Evolutionary conservation across 2,797 vertebrate genomes (phyloP), one percentile per base, ranked within the genome.

Genomic region (Gymnothorax javanicus): DNA sequence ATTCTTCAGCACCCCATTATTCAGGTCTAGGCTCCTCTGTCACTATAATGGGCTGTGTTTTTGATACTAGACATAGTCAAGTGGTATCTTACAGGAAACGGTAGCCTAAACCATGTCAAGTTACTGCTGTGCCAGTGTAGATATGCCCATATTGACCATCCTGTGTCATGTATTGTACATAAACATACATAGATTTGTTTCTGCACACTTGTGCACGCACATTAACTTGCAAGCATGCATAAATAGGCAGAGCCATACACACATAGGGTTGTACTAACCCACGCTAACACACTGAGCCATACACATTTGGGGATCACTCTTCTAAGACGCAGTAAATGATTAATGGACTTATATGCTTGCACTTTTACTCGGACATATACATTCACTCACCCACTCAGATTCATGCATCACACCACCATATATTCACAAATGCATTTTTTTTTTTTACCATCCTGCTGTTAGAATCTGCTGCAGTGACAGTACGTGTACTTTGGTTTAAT

Each of bases 401-500:
- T 0, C 84, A 15, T 85, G 7, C 11, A 25, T 17, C 82, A 85
- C 84, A 71, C 83, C 20, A 25, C n/a, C 20, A 79, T 52, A 56
- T 15, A 56, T 52, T 73, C 8, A 86, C n/a, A 77, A 52, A 77
- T 82, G 85, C 17, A 58, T 52, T 50, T 33, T 57, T 12, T 52
- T 50, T 33, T 57, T 12, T 17, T 56, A 77, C 57, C 57, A 69
- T n/a, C 60, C 27, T 60, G 54, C n/a, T 60, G 57, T 50, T 62
- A 56, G 84, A 82, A 82, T 83, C 27, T 60, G 25, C 64, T 50
- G n/a, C 59, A 84, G 56, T 86, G 43, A 67, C 52, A n/a, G 13
- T 62, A 81, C 64, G 25, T 43, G 56, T 81, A 83, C 60, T 88
- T 86, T 84, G 85, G 71, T 50, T 56, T 86, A 83, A 83, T 67